Evolutionary conservation across 2,888 invertebrate species (phyloP), one percentile per base, ranked within the genome.

Genomic region (Drosophila paranaensis): DNA sequence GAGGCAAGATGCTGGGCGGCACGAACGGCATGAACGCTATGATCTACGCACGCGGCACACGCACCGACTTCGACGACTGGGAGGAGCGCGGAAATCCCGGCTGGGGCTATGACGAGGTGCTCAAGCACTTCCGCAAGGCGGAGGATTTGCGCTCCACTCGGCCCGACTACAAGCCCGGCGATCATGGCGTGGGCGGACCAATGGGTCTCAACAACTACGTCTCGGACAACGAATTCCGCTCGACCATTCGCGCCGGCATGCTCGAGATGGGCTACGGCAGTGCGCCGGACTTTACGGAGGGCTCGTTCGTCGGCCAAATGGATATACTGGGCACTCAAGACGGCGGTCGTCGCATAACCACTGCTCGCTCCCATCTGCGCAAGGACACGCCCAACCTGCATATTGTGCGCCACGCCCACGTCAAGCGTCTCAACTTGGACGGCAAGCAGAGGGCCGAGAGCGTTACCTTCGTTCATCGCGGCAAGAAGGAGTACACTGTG

Each of bases 321-420:
- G 92, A 97, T 82, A 95, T 97, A 2, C 96, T 97, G 93, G 96
- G 96, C n/a, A 97, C 97, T 0, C 96, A 97, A 79, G 94, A 97
- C 46, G 94, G 97, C 53, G 97, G 97, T 0, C 96, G 95, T 0
- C 94, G 97, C 65, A 96, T 96, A 89, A 97, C 96, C 89, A 95
- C 96, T 0, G 96, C 96, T 11, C 95, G 95, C 90, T 96, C 96
- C 0, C 97, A 95, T 89, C 93, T 97, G 89, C 92, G 64, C 93
- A 94, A 94, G 75, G 90, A 94, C 14, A 91, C 95, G 1, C 85
- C 90, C 20, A 96, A 96, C 89, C 88, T 96, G 6, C 93, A 94
- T 74, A 93, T 96, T 0, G 93, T 95, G 37, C 94, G 94, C 42
- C 93, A 95, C 58, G 93, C 95, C 0, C 93, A 94, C 50, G 95